A percentile compares a stretch with the other conserved stretches of the same genome.
Evolutionary conservation across 2,888 invertebrate species (phyloP).

Genomic region (Oxyteleia sp.): DNA sequence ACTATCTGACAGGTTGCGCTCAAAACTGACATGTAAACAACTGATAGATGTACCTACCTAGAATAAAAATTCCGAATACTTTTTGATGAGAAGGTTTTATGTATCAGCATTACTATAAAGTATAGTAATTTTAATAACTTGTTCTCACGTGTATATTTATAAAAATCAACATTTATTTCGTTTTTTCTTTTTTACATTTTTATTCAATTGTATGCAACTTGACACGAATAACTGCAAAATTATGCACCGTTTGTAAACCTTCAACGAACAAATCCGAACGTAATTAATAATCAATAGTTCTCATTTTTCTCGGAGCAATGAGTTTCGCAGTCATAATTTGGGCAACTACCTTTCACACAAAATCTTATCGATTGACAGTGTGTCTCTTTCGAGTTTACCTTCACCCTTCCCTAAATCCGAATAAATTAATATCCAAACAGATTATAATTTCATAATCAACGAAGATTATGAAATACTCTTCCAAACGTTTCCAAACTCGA

Average conservation of each 20-base stretch:
- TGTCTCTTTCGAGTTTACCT: conserved; percentile 6
- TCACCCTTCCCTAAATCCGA: conserved; percentile 10
- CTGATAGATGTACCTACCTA: too few species aligned
- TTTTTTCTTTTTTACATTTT: too few species aligned
- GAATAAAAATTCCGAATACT: too few species aligned
- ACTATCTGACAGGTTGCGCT: too few species aligned
- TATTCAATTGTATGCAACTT: not conserved
- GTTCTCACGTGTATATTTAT: too few species aligned
- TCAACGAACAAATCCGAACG: conserved; percentile 15
- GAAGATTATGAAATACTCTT: conserved; percentile 11
- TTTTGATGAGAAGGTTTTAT: too few species aligned
- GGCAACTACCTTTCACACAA: conserved; percentile 39
- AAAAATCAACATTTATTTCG: too few species aligned
- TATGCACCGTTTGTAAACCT: conserved; percentile 14
- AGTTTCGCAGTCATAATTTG: conserved; percentile 52
- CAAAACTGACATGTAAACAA: too few species aligned
- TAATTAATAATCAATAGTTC: conserved; percentile 58
- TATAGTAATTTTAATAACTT: too few species aligned
- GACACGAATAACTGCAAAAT: conserved; percentile 10
- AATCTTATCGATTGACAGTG: conserved; percentile 44
- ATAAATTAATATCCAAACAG: conserved; percentile 17
- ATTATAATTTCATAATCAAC: conserved; percentile 16
- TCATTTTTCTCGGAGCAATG: conserved; percentile 36
- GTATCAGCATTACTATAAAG: too few species aligned
- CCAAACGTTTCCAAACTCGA: conserved; percentile 3